A percentile compares a stretch with the other conserved stretches of the same genome.
phyloP scores from a whole-genome alignment of 2,113 vertebrate genomes.

The Cyprinodon tularosa region DNA sequence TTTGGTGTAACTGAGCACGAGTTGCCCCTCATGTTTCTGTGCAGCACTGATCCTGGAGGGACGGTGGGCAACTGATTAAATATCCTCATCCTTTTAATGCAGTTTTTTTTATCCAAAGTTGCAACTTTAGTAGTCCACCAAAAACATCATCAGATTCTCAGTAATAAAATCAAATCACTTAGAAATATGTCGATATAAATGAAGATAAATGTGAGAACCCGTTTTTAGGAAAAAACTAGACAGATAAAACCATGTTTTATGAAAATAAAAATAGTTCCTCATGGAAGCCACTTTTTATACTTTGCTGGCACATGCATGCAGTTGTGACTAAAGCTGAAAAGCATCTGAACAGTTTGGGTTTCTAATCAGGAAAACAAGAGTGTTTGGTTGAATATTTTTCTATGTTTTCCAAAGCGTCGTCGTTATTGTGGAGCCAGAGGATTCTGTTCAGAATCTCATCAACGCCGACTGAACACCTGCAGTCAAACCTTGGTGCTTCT shows the following conservation, averaged over 20 bases:
- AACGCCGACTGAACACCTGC: slow-evolving; percentile 16
- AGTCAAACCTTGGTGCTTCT: slow-evolving; percentile 50
- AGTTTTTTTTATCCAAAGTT: neutral
- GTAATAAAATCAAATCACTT: slow-evolving; percentile 6
- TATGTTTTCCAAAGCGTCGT: neutral
- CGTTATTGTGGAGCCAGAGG: neutral
- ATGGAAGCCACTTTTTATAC: slow-evolving; percentile 4
- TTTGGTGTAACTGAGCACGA: neutral
- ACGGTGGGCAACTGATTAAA: neutral
- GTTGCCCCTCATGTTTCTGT: neutral
- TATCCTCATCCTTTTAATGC: neutral
- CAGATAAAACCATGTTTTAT: neutral
- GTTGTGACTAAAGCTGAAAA: slow-evolving; percentile 34
- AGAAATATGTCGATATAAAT: slow-evolving; percentile 8
- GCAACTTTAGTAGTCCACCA: slow-evolving; percentile 16
- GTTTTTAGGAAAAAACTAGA: neutral
- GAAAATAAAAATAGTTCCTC: neutral
- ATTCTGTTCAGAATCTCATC: slow-evolving; percentile 17
- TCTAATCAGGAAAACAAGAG: neutral
- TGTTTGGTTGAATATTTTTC: neutral
- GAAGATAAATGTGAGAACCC: slow-evolving; percentile 25
- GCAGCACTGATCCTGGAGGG: neutral
- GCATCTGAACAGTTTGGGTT: neutral
- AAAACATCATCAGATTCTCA: slow-evolving; percentile 4
- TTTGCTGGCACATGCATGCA: slow-evolving; percentile 35